Evolutionary conservation across 2,113 vertebrate species (phyloP), one percentile per base, ranked within the genome.

Genomic region (Pterocles burchelli): DNA sequence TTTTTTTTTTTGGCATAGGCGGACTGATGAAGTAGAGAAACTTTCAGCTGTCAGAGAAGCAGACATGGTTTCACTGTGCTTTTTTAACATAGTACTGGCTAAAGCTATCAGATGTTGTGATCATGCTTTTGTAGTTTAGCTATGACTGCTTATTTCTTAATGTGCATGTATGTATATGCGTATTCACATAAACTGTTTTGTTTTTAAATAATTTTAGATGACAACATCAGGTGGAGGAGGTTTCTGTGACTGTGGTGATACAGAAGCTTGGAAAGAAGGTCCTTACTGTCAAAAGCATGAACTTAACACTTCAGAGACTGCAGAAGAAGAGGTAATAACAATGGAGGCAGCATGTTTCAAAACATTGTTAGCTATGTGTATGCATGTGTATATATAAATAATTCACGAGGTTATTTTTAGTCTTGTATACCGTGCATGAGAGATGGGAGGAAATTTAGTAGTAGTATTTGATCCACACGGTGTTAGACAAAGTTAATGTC

Each of bases 161-260:
- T 61, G 28, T 41, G 20, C 10, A 2, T 26, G 3, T 28, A 6
- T 65, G 4, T 54, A 16, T 59, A 13, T 59, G 12, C 13, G 4
- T 80, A 48, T 25, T 92, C 65, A 88, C 9, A 52, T 67, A 71
- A 67, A 58, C 33, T 38, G 19, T 55, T 36, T 55, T 94, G 59
- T n/a, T 89, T 73, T 85, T 10, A 79, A 94, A 96, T 76, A 17
- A 91, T 86, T 96, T 48, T 96, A 99, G 99, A 99, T 99, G 99
- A 99, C 99, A 19, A 99, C 99, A 5, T 99, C 99, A 46, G 98
- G 98, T 88, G 99, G 99, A 57, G 99, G 99, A 81, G 99, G 99
- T 36, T 99, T 99, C 97, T 99, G 99, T 98, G 99, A 99, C 97
- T 99, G 99, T 97, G 99, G 99, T 70, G 99, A 99, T 76, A 97